Percentiles rank a stretch among this genome's conserved stretches.
Conservation (phyloP, 2,888 invertebrate genomes). For the Pyralis farinalis region DNA sequence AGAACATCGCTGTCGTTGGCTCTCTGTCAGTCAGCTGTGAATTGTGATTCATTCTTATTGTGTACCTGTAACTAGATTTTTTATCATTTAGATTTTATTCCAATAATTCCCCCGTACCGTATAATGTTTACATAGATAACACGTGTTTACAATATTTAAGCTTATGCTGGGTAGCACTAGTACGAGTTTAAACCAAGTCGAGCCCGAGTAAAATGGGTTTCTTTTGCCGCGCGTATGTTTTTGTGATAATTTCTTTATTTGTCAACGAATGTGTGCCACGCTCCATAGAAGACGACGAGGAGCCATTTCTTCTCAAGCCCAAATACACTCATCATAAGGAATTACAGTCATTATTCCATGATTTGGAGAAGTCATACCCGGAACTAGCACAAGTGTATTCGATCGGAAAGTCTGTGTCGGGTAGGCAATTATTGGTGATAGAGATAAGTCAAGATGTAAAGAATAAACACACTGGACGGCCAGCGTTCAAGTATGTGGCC, state of each 20-base stretch:
- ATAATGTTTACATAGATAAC: constrained; percentile 40
- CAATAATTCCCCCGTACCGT: constrained; percentile 18
- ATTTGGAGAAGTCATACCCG: constrained; percentile 84
- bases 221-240: constrained; percentile 42
- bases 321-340: constrained; percentile 87
- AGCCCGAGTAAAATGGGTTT: constrained; percentile 33
- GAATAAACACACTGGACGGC: constrained; percentile 81
- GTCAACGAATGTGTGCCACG: constrained; percentile 50
- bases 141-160: constrained; percentile 34
- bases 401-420: constrained; percentile 92
- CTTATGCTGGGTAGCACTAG: constrained; percentile 15
- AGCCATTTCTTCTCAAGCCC: constrained; percentile 79
- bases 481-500: constrained; percentile 96
- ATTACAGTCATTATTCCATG: constrained; percentile 82
- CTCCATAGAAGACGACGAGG: constrained; percentile 56
- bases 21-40: constrained; percentile 7
- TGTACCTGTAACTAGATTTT: constrained; percentile 7
- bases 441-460: constrained; percentile 88
- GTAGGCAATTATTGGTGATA: constrained; percentile 89
- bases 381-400: constrained; percentile 85
- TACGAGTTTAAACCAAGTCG: constrained; percentile 17
- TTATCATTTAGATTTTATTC: constrained; percentile 13
- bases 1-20: too few species aligned
- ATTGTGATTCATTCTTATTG: constrained; percentile 6
- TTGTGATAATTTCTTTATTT: constrained; percentile 53